Conservation (phyloP, 1,140 invertebrate species). For the Calosoma granatense region DNA sequence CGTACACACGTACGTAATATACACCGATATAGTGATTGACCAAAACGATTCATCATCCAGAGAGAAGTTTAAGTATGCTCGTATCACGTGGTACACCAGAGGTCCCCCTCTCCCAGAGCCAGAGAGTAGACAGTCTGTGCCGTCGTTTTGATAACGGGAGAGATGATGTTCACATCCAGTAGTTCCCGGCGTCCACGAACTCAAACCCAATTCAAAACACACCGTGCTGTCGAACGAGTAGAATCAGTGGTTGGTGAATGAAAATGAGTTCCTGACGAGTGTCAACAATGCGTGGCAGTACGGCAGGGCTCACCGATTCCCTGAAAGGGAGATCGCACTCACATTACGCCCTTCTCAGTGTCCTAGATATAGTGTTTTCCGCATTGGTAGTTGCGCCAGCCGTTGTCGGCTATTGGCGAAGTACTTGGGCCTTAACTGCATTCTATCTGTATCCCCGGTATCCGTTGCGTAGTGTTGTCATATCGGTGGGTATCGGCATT, state of each 20-base stretch:
- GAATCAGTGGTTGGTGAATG: too few species aligned
- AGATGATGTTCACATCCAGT: conserved; percentile 9
- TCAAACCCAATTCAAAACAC: not conserved
- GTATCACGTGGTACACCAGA: not conserved
- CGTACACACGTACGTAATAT: too few species aligned
- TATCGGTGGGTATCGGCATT: conserved; percentile 58
- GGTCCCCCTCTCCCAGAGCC: not conserved
- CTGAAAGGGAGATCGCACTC: conserved; percentile 36
- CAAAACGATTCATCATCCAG: conserved; percentile 5
- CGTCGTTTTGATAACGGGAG: not conserved
- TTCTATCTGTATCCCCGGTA: conserved; percentile 53
- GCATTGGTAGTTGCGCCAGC: conserved; percentile 61
- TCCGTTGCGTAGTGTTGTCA: conserved; percentile 44
- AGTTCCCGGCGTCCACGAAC: conserved; percentile 8
- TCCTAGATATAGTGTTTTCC: conserved; percentile 61
- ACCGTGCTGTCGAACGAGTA: not conserved
- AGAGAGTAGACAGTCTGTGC: not conserved
- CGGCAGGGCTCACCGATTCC: conserved; percentile 42
- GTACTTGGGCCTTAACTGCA: conserved; percentile 72
- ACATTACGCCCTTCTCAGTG: conserved; percentile 49
- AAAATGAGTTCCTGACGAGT: not conserved
- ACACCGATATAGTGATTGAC: too few species aligned
- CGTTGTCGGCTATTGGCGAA: conserved; percentile 76
- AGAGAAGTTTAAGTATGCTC: not conserved
- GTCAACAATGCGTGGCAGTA: conserved; percentile 45